phyloP scores from a whole-genome alignment of 2,113 vertebrate species.

The Rhombomys opimus region DNA sequence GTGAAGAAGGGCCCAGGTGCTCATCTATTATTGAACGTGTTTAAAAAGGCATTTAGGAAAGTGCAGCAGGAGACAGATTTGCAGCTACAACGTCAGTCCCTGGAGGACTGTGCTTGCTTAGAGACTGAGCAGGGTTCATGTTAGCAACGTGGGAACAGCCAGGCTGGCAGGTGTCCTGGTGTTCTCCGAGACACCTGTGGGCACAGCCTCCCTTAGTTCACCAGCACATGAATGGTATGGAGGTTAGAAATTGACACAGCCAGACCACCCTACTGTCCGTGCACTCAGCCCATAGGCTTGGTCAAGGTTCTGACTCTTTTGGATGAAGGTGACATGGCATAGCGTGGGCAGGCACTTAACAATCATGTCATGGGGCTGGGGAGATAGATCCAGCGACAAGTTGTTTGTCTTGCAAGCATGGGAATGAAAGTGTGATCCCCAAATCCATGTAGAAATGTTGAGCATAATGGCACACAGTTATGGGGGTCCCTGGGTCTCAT shows the following conservation, averaged over 20 bases:
- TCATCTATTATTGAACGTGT: conserved; percentile 87
- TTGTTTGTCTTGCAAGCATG: not conserved
- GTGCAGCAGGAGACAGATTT: conserved; percentile 79
- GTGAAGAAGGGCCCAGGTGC: conserved; percentile 75
- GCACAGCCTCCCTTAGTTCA: not conserved
- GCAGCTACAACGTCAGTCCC: conserved; percentile 67
- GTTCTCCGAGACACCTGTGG: not conserved
- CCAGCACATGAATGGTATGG: not conserved
- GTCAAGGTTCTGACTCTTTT: not conserved
- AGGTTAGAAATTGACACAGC: not conserved
- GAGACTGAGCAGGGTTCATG: conserved; percentile 56
- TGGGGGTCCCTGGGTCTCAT: not conserved
- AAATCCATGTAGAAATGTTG: no score
- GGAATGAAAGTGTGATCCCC: not conserved
- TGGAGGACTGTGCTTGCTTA: conserved; percentile 73
- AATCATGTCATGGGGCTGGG: not conserved
- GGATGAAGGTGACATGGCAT: fast-evolving
- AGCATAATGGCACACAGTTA: not conserved
- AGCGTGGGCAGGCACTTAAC: not conserved
- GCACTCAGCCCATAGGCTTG: not conserved
- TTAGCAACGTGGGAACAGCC: not conserved
- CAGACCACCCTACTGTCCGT: not conserved
- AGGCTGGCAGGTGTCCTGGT: not conserved
- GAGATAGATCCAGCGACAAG: not conserved
- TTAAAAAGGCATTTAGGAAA: conserved; percentile 87